phyloP scores from a whole-genome alignment of 2,888 invertebrate genomes.

The Drosophila yooni region DNA sequence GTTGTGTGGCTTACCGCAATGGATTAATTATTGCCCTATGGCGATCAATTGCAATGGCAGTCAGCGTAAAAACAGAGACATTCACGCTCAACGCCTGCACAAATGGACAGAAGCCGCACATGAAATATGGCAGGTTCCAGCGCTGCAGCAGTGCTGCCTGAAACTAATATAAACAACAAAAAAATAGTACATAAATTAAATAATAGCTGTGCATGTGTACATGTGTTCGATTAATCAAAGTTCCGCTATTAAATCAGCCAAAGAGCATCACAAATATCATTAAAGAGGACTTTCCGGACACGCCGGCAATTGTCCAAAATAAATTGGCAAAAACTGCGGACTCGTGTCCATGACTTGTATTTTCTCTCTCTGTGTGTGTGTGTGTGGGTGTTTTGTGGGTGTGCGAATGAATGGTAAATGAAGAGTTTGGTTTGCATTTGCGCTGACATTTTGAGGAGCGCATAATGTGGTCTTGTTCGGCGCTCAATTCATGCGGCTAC shows the following conservation, averaged over 20 bases:
- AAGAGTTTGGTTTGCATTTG: conserved; percentile 9
- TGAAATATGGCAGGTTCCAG: conserved; percentile 93
- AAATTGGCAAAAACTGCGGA: conserved; percentile 25
- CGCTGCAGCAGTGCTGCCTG: conserved; percentile 94
- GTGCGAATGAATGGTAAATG: conserved; percentile 4
- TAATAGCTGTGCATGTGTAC: neutral
- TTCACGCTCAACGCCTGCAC: conserved; percentile 94
- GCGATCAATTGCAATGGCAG: conserved; percentile 94
- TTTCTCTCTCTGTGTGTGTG: neutral
- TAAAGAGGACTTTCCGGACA: conserved; percentile 20
- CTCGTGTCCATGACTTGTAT: conserved; percentile 25
- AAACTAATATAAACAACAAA: conserved; percentile 86
- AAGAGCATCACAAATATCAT: conserved; percentile 23
- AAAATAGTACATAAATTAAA: neutral
- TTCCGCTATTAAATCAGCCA: conserved; percentile 15
- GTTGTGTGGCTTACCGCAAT: conserved; percentile 87
- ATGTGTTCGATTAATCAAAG: conserved; percentile 5
- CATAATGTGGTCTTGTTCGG: conserved; percentile 18
- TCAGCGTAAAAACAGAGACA: conserved; percentile 95
- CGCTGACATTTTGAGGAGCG: conserved; percentile 7
- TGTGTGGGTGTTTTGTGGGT: neutral
- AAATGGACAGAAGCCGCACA: conserved; percentile 95
- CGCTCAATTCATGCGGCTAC: neutral
- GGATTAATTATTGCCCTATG: conserved; percentile 92
- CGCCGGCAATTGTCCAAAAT: conserved; percentile 20